These are phyloP conservation scores for Chiridota heheva DNA, from an alignment of 35 echinoderm and acorn worm species.

Conservation along the genomic window DNA sequence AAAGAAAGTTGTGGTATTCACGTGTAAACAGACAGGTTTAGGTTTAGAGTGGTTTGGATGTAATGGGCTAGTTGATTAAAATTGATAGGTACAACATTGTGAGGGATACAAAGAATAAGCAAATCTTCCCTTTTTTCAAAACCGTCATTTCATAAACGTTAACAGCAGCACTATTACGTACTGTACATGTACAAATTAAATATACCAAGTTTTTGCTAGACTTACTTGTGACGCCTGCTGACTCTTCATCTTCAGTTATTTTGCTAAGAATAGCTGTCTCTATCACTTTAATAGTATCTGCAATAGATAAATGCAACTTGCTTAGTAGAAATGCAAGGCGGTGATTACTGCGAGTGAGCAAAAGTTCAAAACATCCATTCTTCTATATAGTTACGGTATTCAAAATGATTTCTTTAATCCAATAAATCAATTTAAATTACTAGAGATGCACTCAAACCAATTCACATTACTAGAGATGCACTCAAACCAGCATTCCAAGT, in stretches of 20 bases:
- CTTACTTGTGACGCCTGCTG: conserved; percentile 21
- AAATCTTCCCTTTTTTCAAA: background rate
- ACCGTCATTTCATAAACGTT: background rate
- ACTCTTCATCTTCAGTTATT: conserved; percentile 24
- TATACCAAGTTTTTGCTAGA: background rate
- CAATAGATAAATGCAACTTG: no score
- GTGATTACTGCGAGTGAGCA: background rate
- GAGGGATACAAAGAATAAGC: background rate
- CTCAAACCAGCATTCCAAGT: no score
- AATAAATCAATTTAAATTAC: background rate
- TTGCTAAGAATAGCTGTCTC: conserved; percentile 16
- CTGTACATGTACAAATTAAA: background rate
- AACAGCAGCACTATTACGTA: background rate
- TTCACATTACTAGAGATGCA: background rate
- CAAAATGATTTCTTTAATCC: background rate
- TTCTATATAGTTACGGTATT: background rate
- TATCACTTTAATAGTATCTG: conserved; percentile 28
- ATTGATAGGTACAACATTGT: background rate
- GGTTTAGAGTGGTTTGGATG: no score
- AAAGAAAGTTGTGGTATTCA: no score
- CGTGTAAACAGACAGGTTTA: no score
- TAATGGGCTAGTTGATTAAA: no score
- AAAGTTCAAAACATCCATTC: background rate
- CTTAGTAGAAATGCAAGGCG: no score
- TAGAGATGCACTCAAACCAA: background rate